A percentile compares a stretch with the other conserved stretches of the same genome.
Evolutionary conservation across 2,888 invertebrate genomes (phyloP).

Genomic region (Chesias legatella): DNA sequence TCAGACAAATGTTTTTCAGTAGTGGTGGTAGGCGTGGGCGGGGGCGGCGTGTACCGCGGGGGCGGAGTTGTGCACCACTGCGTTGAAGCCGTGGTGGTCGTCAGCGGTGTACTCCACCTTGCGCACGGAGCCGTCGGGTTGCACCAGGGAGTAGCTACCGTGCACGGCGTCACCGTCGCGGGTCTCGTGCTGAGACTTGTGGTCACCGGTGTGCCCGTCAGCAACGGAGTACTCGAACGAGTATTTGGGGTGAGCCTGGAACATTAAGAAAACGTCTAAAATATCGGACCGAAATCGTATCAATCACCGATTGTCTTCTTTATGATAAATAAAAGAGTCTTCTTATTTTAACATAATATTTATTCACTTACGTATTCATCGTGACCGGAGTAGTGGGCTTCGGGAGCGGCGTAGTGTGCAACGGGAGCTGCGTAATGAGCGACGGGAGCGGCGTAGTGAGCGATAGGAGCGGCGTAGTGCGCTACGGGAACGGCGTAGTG

Average conservation of each 20-base stretch:
- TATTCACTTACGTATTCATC: constrained; percentile 36
- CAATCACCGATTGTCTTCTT: no score
- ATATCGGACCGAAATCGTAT: no score
- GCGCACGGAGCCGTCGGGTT: constrained; percentile 58
- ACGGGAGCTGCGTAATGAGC: constrained; percentile 39
- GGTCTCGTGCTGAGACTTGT: constrained; percentile 70
- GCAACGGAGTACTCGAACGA: constrained; percentile 36
- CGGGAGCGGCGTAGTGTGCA: constrained; percentile 35
- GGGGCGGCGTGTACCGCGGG: constrained; percentile 56
- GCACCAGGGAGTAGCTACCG: constrained; percentile 47
- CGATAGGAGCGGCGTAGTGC: constrained; percentile 35
- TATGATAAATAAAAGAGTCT: no score
- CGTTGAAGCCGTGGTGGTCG: constrained; percentile 61
- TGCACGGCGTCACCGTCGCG: constrained; percentile 78
- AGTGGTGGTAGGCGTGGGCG: constrained; percentile 50
- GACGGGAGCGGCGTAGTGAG: constrained; percentile 36
- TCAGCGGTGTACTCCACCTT: constrained; percentile 44
- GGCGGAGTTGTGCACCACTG: constrained; percentile 68
- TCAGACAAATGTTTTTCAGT: constrained; percentile 28
- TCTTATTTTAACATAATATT: neutral
- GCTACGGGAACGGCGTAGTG: constrained; percentile 29
- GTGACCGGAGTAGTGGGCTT: constrained; percentile 37
- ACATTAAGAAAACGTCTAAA: neutral
- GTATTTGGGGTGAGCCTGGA: constrained; percentile 6
- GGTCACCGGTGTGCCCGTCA: constrained; percentile 74